Percentiles rank a stretch among this genome's conserved stretches.
Evolutionary conservation across 2,797 vertebrate species (phyloP).

Genomic region (Xyrichtys novacula): DNA sequence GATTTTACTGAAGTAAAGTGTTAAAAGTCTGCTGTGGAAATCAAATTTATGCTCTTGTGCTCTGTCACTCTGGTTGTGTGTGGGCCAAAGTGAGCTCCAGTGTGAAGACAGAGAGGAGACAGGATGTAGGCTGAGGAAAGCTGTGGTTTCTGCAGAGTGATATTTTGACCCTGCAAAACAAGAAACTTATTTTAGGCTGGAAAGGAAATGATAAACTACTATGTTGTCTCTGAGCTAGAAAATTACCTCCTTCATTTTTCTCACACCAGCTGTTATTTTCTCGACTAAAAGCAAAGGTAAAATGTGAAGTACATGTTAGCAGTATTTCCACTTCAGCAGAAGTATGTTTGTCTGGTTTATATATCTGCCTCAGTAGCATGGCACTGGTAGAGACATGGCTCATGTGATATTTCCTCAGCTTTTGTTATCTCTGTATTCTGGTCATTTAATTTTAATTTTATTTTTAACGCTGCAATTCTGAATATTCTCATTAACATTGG

Average conservation of each 20-base stretch:
- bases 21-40: neutral
- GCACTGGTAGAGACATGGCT: neutral
- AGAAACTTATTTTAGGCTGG: neutral
- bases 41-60: neutral
- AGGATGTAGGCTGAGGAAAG: neutral
- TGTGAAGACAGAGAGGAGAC: neutral
- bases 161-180: neutral
- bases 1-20: neutral
- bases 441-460: neutral
- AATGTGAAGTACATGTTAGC: neutral
- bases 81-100: neutral
- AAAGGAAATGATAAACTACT: neutral
- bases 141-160: neutral
- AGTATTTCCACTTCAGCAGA: neutral
- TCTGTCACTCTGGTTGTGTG: neutral
- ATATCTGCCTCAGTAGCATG: neutral
- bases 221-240: neutral
- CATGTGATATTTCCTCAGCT: neutral
- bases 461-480: neutral
- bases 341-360: no score
- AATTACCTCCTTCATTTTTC: neutral
- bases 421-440: neutral
- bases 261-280: neutral
- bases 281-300: neutral
- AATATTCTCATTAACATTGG: no score